Base-by-base conservation (phyloP, 2,888 invertebrate species). In the Aspidiotus destructor region DNA sequence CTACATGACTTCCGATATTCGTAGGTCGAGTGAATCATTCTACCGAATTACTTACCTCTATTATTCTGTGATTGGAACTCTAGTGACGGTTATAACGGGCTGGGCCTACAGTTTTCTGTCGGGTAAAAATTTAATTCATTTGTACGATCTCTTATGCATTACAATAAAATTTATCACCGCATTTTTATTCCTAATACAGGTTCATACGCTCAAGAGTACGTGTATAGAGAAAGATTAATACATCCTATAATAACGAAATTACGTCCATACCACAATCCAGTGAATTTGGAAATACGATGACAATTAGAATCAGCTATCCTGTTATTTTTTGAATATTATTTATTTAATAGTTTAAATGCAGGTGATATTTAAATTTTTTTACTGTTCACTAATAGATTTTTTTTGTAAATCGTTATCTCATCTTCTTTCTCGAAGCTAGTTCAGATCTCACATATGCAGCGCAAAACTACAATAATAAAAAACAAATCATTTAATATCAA, bases 31-130 rank as follows among this genome's bases (percentile, higher is more conserved):
- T 52, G 11, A 52, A 52, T 79, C 80, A 60, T 78, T 90, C 71
- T 90, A 89, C 76, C 83, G 86, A 0, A 81, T 89, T 60, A 88
- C 89, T 1, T 92, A 89, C 78, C 91, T 91, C 90, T 91, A 91
- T 82, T 92, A 91, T 76, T 87, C 89, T 1, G 81, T 89, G 13
- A 83, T 91, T 63, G 91, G 91, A 0, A 89, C 89, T 16, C 72
- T 85, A 16, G 82, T 86, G 13, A 89, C 89, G 1, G 82, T 91
- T 0, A 70, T 82, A 0, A 77, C 89, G 1, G 91, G 90, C 10
- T 81, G 84, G 69, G 76, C 87, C 3, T 81, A 89, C n/a, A 89
- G 90, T 73, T 81, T 82, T 70, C 74, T 85, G 57, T 85, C 86
- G 65, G 82, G 76, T 76, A 72, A 73, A 73, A 68, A 44, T 13